phyloP scores from a whole-genome alignment of 92 coral and sea anemone genomes.

The Porites rus region DNA sequence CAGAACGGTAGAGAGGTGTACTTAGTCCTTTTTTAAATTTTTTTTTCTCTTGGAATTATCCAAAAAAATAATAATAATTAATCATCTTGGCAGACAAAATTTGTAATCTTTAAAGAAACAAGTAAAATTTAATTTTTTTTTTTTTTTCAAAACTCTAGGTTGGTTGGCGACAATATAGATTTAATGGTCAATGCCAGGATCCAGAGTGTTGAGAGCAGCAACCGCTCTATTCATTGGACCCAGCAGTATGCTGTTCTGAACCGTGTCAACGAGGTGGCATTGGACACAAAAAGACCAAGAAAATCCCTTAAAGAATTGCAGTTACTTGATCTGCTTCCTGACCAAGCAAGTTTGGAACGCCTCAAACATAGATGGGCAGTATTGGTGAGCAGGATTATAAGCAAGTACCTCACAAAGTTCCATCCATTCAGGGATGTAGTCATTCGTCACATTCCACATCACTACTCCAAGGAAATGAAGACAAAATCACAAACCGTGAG shows the following conservation, averaged over 20 bases:
- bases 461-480: slow-evolving; percentile 13
- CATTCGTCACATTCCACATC: slow-evolving; percentile 62
- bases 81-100: too few species aligned
- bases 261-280: slow-evolving; percentile 24
- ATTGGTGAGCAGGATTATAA: slow-evolving; percentile 56
- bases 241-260: slow-evolving; percentile 59
- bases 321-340: slow-evolving; percentile 60
- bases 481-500: not conserved
- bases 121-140: not conserved
- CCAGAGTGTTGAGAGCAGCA: slow-evolving; percentile 38
- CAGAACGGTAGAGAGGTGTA: slow-evolving; percentile 1
- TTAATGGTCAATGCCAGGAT: slow-evolving; percentile 40
- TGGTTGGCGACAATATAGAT: slow-evolving; percentile 68
- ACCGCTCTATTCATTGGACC: slow-evolving; percentile 68
- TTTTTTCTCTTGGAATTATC: not conserved
- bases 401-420: slow-evolving; percentile 37
- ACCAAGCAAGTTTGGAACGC: slow-evolving; percentile 38
- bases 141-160: slow-evolving; percentile 26
- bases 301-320: slow-evolving; percentile 36
- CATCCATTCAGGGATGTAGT: slow-evolving; percentile 41
- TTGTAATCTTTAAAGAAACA: too few species aligned
- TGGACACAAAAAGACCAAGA: slow-evolving; percentile 22
- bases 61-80: slow-evolving; percentile 10
- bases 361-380: slow-evolving; percentile 56
- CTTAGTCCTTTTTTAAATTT: not conserved